A percentile compares a stretch with the other conserved stretches of the same genome.
phyloP scores from a whole-genome alignment of 2,113 vertebrate genomes.

The Hyperoodon ampullatus region DNA sequence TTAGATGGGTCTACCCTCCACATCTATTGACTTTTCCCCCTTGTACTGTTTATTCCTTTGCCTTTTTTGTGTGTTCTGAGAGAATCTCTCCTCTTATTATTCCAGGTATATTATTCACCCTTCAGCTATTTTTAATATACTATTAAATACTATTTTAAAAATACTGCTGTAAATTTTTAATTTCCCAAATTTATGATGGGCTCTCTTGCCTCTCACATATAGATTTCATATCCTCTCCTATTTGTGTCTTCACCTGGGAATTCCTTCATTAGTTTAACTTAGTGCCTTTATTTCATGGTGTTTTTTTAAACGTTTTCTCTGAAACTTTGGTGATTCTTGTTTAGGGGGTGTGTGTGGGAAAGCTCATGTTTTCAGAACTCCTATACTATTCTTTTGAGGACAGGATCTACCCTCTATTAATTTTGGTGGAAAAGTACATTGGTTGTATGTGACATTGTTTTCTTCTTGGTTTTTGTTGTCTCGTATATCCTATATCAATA shows the following conservation, averaged over 20 bases:
- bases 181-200: not conserved
- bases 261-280: not conserved
- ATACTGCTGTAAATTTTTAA: not conserved
- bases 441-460: not conserved
- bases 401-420: not conserved
- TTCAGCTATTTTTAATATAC: not conserved
- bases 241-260: not conserved
- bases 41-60: not conserved
- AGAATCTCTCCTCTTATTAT: not conserved
- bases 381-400: not conserved
- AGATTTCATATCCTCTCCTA: not conserved
- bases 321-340: not conserved
- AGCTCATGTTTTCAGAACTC: not conserved
- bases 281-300: not conserved
- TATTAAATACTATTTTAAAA: not conserved
- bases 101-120: not conserved
- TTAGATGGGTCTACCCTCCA: not conserved
- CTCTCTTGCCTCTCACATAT: not conserved
- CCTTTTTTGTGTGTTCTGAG: not conserved
- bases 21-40: not conserved
- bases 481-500: not conserved
- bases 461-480: not conserved
- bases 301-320: not conserved
- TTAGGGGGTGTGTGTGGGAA: not conserved
- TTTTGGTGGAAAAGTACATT: not conserved